Base-by-base conservation (phyloP, 1,140 invertebrate species). In the Heliconius hewitsoni region DNA sequence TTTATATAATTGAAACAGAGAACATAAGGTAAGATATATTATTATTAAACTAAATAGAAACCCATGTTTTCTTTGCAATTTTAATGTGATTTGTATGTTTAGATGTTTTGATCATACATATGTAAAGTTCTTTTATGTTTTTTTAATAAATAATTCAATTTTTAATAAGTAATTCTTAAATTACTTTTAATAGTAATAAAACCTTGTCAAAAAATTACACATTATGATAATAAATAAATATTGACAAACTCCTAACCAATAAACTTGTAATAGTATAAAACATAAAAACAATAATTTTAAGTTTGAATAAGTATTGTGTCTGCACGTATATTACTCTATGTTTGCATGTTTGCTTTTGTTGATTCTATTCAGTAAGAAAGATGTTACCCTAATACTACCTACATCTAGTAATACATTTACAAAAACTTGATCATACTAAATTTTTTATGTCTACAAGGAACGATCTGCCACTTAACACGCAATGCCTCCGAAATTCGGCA, bases 341-440 rank as follows among this genome's bases (percentile, higher is more conserved):
- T 66, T 66, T 16, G 27, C 60, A n/a, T 66, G 60, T 66, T 66
- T 30, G 27, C 60, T 66, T 66, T 66, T 66, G 60, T 66, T 27
- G 60, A 66, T 66, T 27, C 27, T 66, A 27, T 27, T 66, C 60
- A 66, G 23, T 66, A 27, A 66, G 60, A 66, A 66, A 66, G 13
- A 30, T 30, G 60, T 66, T 66, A 66, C 55, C 55, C 19, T 57
- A 57, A 8, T 8, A 3, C n/a, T 37, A 37, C 42, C 13, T 30
- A 66, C 27, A 66, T 30, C 27, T 66, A 66, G 55, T 60, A 60
- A 60, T 60, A 60, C n/a, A 60, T 23, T 60, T 27, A 66, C 9
- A 66, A 66, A 66, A 66, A 66, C 3, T 2, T 66, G 27, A 23
- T 27, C 1, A n/a, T 57, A 27, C 19, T 6, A 23, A n/a, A 23